A percentile compares a stretch with the other conserved stretches of the same genome.
phyloP scores from a whole-genome alignment of 1,140 invertebrate species.

The Asobara japonica region DNA sequence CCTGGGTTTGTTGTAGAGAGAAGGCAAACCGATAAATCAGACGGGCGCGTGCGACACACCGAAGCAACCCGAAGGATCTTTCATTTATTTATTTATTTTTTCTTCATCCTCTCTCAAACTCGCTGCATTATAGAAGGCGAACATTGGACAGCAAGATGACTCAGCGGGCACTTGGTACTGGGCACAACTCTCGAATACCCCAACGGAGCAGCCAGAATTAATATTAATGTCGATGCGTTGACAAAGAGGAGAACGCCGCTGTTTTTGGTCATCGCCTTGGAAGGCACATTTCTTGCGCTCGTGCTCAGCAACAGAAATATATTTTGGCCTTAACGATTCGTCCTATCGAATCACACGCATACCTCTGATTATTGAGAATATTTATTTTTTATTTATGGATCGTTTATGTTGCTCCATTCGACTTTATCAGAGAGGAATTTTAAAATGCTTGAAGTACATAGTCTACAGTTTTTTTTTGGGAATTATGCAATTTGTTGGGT shows the following conservation, averaged over 20 bases:
- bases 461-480: too few relatives aligned
- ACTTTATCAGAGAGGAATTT: not conserved
- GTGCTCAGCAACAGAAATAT: not conserved
- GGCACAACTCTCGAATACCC: not conserved
- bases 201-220: constrained; percentile 23
- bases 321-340: not conserved
- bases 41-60: constrained; percentile 30
- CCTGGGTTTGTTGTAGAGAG: constrained; percentile 11
- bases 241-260: constrained; percentile 17
- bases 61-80: not conserved
- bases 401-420: not conserved
- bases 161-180: constrained; percentile 17
- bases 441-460: not conserved
- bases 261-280: not conserved
- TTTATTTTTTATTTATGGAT: not conserved
- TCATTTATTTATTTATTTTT: not conserved
- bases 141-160: constrained; percentile 13
- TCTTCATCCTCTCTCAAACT: not conserved
- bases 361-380: not conserved
- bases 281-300: not conserved
- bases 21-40: constrained; percentile 39
- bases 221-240: constrained; percentile 37
- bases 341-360: not conserved
- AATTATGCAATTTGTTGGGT: not conserved
- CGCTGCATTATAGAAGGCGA: not conserved